phyloP scores from a whole-genome alignment of 2,113 vertebrate genomes.

The Elaphurus davidianus region DNA sequence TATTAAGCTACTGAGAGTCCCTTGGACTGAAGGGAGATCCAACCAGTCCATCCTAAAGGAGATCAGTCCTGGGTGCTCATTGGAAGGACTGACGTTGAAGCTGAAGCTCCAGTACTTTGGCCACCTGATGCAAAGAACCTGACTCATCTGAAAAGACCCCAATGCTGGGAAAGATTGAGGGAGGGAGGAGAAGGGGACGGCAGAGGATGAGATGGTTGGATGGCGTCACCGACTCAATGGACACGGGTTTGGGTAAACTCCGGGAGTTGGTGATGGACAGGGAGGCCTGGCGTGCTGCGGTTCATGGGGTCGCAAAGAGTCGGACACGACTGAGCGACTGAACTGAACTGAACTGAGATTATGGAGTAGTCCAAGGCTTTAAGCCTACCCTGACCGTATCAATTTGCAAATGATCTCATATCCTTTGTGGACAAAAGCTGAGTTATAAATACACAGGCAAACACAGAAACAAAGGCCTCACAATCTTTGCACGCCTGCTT shows the following conservation, averaged over 20 bases:
- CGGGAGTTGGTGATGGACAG: neutral
- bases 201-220: neutral
- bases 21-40: neutral
- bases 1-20: neutral
- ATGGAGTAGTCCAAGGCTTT: neutral
- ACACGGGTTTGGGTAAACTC: neutral
- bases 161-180: neutral
- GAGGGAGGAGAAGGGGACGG: neutral
- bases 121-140: neutral
- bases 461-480: neutral
- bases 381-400: neutral
- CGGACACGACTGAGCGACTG: fast-evolving
- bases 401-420: neutral
- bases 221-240: neutral
- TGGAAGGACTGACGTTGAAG: neutral
- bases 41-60: neutral
- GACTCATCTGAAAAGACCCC: neutral
- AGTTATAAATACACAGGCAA: neutral
- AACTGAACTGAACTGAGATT: neutral
- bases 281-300: fast-evolving
- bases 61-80: fast-evolving
- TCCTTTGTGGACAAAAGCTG: neutral
- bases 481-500: neutral
- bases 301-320: neutral
- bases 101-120: neutral